Base-by-base conservation (phyloP, 2,113 vertebrate genomes). In the Ophiodon elongatus region DNA sequence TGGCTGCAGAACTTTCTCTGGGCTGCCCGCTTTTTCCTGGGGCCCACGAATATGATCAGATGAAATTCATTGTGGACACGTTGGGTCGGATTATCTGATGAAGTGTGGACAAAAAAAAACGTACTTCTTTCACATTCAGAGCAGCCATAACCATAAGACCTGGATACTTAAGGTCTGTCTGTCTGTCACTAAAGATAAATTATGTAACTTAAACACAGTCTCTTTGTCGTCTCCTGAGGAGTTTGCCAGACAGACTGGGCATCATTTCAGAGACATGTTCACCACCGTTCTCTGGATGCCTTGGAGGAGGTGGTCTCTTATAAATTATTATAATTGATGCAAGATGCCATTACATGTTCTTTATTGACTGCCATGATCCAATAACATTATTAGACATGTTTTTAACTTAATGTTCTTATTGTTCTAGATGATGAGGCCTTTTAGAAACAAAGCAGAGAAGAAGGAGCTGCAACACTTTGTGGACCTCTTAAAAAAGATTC, bases 401-500 rank as follows among this genome's bases (percentile, higher is more conserved):
- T 27, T 54, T 1, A 76, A 23, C 8, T n/a, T 31, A 10, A 17
- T 10, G 11, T 11, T 41, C 4, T 23, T 54, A 9, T 27, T 76
- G 17, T 43, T 64, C 33, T n/a, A 62, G 45, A 1, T 50, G 11
- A 1, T 37, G 10, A 54, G 64, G 17, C 6, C 3, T 79, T 63
- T 52, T 17, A 41, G 8, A 4, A 27, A 57, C 33, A 1, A 8
- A 8, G 41, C 21, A 0, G 6, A 45, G 39, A 35, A 1, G 54
- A n/a, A 45, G 0, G 56, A 35, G 14, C 5, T 62, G 27, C 31
- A 0, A 11, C 21, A 29, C 39, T 70, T 70, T 50, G 6, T 70
- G 15, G 56, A 79, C n/a, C 56, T 79, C 39, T 35, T 70, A 1
- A 79, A 50, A 21, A 50, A 37, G 13, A 79, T 79, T 54, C 39